These are phyloP conservation scores for Pungitius pungitius DNA, from an alignment of 2,113 vertebrate species.

Conservation along the genomic window DNA sequence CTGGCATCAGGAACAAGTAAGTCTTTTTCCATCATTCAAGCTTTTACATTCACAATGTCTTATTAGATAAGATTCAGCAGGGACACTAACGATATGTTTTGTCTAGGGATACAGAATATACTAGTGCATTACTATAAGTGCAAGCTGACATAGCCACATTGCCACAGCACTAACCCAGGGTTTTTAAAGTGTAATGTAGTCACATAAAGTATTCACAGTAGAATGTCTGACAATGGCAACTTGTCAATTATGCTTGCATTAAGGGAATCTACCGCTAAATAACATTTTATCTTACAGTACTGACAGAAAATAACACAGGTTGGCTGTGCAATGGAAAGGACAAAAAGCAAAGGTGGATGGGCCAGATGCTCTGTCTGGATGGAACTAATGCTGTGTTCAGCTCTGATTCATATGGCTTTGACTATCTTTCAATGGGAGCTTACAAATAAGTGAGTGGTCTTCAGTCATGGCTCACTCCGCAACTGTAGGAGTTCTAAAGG, in stretches of 20 bases:
- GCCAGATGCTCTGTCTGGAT: neutral
- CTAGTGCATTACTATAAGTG: slow-evolving; percentile 14
- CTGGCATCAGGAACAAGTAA: slow-evolving; percentile 45
- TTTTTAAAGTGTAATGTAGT: slow-evolving; percentile 3
- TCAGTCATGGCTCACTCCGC: neutral
- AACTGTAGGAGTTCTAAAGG: slow-evolving; percentile 4
- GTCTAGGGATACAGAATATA: neutral
- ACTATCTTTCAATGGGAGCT: slow-evolving; percentile 16
- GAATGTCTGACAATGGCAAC: neutral
- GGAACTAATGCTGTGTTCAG: slow-evolving; percentile 5
- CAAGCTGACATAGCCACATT: neutral
- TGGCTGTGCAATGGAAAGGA: neutral
- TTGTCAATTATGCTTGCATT: neutral
- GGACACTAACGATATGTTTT: neutral
- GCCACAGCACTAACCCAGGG: neutral
- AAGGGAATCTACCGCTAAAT: neutral
- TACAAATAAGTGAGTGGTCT: neutral
- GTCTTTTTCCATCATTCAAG: slow-evolving; percentile 26
- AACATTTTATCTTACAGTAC: neutral
- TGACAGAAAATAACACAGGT: neutral
- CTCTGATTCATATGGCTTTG: slow-evolving; percentile 31
- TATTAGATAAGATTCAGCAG: neutral
- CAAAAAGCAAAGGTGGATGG: neutral
- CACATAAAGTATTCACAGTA: neutral
- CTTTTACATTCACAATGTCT: slow-evolving; percentile 9